phyloP scores from a whole-genome alignment of 2,113 vertebrate species.

The Antigone vipio region DNA sequence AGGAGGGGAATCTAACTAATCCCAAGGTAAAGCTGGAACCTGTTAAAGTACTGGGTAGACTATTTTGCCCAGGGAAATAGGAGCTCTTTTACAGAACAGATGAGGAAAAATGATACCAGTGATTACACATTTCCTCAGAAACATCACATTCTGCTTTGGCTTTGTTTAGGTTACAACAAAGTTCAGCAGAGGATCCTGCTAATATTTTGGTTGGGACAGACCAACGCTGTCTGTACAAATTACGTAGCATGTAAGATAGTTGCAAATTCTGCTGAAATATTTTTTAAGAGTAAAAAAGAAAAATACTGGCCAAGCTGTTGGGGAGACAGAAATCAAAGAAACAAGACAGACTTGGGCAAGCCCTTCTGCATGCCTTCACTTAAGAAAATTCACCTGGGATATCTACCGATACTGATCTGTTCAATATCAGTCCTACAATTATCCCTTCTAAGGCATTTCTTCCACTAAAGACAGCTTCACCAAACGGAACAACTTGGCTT shows the following conservation, averaged over 20 bases:
- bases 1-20: background rate
- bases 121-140: background rate
- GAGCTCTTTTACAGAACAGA: background rate
- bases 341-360: background rate
- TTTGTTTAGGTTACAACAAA: background rate
- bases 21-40: background rate
- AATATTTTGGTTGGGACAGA: background rate
- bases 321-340: background rate
- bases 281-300: background rate
- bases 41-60: background rate
- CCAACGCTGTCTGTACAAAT: background rate
- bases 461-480: background rate
- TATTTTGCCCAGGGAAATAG: background rate
- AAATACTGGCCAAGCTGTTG: background rate
- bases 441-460: background rate
- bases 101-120: background rate
- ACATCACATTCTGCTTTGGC: background rate
- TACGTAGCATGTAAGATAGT: background rate
- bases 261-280: background rate
- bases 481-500: background rate
- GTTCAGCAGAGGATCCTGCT: background rate
- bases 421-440: background rate
- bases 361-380: background rate
- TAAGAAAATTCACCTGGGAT: background rate
- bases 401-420: background rate